Evolutionary conservation across 1,140 invertebrate genomes (phyloP).

Genomic region (Bombus difficillimus): DNA sequence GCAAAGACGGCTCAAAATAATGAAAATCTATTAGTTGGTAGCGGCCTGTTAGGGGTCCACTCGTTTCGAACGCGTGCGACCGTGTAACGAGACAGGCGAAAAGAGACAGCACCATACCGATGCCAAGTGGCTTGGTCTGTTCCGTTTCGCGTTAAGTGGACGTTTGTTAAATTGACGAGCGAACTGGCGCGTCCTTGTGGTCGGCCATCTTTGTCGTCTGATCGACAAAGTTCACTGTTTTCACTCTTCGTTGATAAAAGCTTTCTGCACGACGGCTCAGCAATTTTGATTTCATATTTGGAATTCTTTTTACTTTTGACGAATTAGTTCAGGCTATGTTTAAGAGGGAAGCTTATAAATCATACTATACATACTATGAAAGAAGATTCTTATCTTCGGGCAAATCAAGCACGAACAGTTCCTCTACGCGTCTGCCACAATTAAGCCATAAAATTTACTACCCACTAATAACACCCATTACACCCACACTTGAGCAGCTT

Average conservation of each 20-base stretch:
- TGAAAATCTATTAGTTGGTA: conserved; percentile 74
- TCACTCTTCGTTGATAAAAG: too few species aligned
- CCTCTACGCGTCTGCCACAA: too few species aligned
- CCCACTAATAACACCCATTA: background rate
- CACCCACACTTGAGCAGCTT: background rate
- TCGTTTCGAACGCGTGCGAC: conserved; percentile 15
- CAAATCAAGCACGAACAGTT: too few species aligned
- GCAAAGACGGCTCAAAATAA: conserved; percentile 65
- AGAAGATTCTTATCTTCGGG: too few species aligned
- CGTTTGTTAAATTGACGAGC: background rate
- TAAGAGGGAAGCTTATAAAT: too few species aligned
- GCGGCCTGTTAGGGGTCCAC: conserved; percentile 36
- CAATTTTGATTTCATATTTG: too few species aligned
- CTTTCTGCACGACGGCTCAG: too few species aligned
- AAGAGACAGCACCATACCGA: background rate
- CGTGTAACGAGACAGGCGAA: conserved; percentile 1
- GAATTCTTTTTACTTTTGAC: too few species aligned
- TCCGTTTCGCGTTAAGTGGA: background rate
- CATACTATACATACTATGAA: too few species aligned
- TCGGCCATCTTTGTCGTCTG: background rate
- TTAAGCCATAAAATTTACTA: too few species aligned
- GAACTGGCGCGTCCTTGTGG: background rate
- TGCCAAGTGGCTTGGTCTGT: background rate
- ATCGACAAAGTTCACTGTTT: too few species aligned
- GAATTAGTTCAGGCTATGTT: too few species aligned